Evolutionary conservation across 2,888 invertebrate species (phyloP).

Genomic region (Falcaria lacertinaria): DNA sequence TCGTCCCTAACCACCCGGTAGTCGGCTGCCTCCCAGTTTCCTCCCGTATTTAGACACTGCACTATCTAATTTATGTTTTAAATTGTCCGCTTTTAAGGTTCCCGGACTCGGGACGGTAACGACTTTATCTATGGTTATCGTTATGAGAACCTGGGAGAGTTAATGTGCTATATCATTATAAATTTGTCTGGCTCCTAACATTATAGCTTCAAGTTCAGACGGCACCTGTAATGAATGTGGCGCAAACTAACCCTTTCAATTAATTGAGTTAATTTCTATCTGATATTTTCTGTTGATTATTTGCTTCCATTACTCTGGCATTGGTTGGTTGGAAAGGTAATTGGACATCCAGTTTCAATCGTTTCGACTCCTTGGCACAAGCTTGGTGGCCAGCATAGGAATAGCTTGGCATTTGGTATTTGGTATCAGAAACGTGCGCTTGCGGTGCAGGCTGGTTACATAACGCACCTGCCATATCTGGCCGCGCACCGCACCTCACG

Average conservation of each 20-base stretch:
- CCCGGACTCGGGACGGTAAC: slow-evolving; percentile 49
- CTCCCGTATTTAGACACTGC: slow-evolving; percentile 75
- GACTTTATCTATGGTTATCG: slow-evolving; percentile 64
- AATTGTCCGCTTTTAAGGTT: slow-evolving; percentile 65
- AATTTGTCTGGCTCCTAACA: slow-evolving; percentile 59
- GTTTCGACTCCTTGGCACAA: slow-evolving; percentile 64
- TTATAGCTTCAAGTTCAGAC: slow-evolving; percentile 26
- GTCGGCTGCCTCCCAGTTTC: slow-evolving; percentile 64
- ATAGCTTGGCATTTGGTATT: slow-evolving; percentile 62
- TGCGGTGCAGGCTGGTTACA: slow-evolving; percentile 62
- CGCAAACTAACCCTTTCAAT: slow-evolving; percentile 44
- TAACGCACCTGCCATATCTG: slow-evolving; percentile 78
- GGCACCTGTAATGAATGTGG: slow-evolving; percentile 50
- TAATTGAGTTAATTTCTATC: slow-evolving; percentile 31
- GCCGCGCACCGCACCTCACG: slow-evolving; percentile 67
- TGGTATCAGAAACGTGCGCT: slow-evolving; percentile 41
- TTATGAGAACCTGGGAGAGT: slow-evolving; percentile 49
- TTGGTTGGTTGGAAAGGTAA: slow-evolving; percentile 43
- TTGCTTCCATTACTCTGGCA: slow-evolving; percentile 27
- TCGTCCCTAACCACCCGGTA: slow-evolving; percentile 74
- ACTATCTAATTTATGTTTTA: slow-evolving; percentile 77
- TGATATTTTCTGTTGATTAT: slow-evolving; percentile 30
- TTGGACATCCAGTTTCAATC: slow-evolving; percentile 65
- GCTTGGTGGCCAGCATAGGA: slow-evolving; percentile 50
- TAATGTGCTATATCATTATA: slow-evolving; percentile 68